These are phyloP conservation scores for Varanus salvator DNA, from an alignment of 2,113 vertebrate species.

Conservation along the genomic window DNA sequence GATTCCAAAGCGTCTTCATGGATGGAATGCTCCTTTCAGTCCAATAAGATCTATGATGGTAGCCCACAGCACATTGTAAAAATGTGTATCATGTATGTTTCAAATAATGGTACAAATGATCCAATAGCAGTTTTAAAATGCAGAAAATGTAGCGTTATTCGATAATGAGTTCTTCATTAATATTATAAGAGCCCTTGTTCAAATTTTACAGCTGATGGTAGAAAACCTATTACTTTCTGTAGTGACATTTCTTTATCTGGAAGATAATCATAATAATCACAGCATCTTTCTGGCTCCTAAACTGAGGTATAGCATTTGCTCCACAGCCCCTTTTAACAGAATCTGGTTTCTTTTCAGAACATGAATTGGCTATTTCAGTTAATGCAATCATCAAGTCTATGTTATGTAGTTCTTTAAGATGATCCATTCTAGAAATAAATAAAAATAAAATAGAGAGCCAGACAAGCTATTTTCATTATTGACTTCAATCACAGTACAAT, in stretches of 20 bases:
- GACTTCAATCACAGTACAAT: slow-evolving; percentile 52
- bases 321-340: slow-evolving; percentile 37
- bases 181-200: slow-evolving; percentile 57
- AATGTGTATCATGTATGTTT: slow-evolving; percentile 62
- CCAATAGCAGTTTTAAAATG: slow-evolving; percentile 39
- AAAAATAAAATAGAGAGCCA: slow-evolving; percentile 61
- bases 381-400: slow-evolving; percentile 44
- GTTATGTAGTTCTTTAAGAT: slow-evolving; percentile 55
- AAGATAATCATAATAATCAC: slow-evolving; percentile 13
- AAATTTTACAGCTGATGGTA: slow-evolving; percentile 58
- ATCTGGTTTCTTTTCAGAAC: slow-evolving; percentile 26
- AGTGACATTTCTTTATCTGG: slow-evolving; percentile 14
- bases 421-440: slow-evolving; percentile 55
- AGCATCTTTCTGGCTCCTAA: slow-evolving; percentile 32
- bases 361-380: slow-evolving; percentile 42
- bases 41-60: slow-evolving; percentile 40
- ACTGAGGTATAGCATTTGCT: slow-evolving; percentile 36
- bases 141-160: slow-evolving; percentile 61
- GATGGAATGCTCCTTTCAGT: slow-evolving; percentile 64
- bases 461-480: slow-evolving; percentile 55
- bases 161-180: slow-evolving; percentile 66
- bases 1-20: slow-evolving; percentile 60
- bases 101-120: slow-evolving; percentile 71
- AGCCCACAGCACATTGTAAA: slow-evolving; percentile 68
- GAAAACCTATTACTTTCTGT: slow-evolving; percentile 44